Conservation (phyloP, 2,797 vertebrate genomes). For the Danio aesculapii region DNA sequence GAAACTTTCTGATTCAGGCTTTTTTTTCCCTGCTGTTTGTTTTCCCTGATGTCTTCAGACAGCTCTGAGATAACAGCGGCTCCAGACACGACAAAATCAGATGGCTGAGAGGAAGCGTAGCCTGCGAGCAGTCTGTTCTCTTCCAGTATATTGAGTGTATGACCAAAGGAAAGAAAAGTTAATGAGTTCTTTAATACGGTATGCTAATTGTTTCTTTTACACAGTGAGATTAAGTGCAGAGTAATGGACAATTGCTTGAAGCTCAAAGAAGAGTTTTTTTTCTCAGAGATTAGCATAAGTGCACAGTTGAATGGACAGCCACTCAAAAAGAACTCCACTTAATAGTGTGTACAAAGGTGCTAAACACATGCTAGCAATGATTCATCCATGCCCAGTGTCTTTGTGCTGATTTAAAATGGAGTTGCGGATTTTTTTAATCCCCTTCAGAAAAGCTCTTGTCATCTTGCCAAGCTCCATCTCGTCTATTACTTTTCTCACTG, state of each 20-base stretch:
- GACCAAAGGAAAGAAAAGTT: not conserved
- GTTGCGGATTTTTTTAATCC: too few relatives aligned
- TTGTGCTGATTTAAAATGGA: too few relatives aligned
- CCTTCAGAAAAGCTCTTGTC: too few relatives aligned
- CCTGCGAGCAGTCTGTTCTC: not conserved
- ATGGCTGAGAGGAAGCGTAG: constrained; percentile 28
- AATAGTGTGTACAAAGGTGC: too few relatives aligned
- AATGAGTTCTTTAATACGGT: not conserved
- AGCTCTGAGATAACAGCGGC: constrained; percentile 35
- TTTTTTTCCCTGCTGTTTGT: constrained; percentile 40
- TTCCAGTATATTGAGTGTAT: not conserved
- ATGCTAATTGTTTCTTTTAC: not conserved
- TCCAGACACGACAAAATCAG: constrained; percentile 22
- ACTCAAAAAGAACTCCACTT: too few relatives aligned
- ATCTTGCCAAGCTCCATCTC: too few relatives aligned
- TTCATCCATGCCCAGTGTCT: too few relatives aligned
- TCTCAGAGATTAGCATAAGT: too few relatives aligned
- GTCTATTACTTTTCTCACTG: too few relatives aligned
- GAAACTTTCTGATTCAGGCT: constrained; percentile 32
- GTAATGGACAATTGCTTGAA: not conserved
- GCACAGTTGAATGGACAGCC: too few relatives aligned
- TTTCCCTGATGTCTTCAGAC: constrained; percentile 53
- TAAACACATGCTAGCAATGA: too few relatives aligned
- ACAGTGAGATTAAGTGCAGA: not conserved
- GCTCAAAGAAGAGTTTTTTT: too few relatives aligned